A percentile compares a stretch with the other conserved stretches of the same genome.
Evolutionary conservation across 92 coral and sea anemone genomes (phyloP).

Genomic region (Bergia puertoricense): DNA sequence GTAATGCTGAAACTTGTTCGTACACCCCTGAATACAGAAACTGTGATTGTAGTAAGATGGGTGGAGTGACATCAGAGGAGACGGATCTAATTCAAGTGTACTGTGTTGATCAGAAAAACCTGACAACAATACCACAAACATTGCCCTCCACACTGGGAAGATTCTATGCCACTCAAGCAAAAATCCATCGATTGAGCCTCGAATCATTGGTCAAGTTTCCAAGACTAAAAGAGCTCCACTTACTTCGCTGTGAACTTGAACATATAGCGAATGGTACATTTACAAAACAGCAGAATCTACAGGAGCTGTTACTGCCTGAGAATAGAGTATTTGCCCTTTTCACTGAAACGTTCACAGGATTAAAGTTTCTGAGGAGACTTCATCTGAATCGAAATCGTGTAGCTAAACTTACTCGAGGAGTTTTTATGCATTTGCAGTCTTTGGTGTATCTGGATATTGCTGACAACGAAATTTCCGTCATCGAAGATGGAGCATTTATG

Average conservation of each 20-base stretch:
- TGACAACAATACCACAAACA: conserved; percentile 40
- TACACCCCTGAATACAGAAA: conserved; percentile 14
- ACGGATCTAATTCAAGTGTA: conserved; percentile 13
- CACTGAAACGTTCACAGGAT: conserved; percentile 58
- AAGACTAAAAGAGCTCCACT: conserved; percentile 48
- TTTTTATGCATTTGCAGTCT: conserved; percentile 40
- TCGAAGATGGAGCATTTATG: conserved; percentile 71
- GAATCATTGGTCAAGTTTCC: conserved; percentile 53
- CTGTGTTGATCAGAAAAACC: conserved; percentile 2
- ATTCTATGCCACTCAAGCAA: conserved; percentile 21
- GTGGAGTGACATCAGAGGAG: conserved; percentile 27
- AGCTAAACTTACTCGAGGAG: conserved; percentile 45
- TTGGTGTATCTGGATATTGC: conserved; percentile 51
- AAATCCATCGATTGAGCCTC: conserved; percentile 16
- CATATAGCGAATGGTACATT: conserved; percentile 61
- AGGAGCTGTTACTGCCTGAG: conserved; percentile 42
- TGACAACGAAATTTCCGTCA: conserved; percentile 44
- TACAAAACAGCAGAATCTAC: conserved; percentile 40
- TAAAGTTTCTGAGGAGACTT: conserved; percentile 47
- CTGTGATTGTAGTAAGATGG: conserved; percentile 32
- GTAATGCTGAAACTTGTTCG: conserved; percentile 5
- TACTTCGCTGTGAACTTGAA: conserved; percentile 52
- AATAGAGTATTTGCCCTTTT: conserved; percentile 51
- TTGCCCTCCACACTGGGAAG: conserved; percentile 42
- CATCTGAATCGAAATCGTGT: conserved; percentile 57